phyloP scores from a whole-genome alignment of 1,140 invertebrate species.

The Ridgeia piscesae region DNA sequence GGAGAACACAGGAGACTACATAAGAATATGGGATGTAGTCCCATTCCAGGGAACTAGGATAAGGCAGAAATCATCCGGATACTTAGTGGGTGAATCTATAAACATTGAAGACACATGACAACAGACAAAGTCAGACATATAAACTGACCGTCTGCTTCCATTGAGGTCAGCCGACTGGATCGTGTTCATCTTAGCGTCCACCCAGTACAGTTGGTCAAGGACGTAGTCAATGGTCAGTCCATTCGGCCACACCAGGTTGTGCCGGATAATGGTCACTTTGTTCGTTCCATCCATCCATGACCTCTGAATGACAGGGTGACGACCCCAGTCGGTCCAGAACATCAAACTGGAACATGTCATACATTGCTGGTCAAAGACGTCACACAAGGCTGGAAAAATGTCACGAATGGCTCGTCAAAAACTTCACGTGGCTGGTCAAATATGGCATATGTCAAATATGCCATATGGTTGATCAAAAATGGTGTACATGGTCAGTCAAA shows the following conservation, averaged over 20 bases:
- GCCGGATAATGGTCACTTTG: constrained; percentile 85
- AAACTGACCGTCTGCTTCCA: constrained; percentile 8
- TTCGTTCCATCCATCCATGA: constrained; percentile 94
- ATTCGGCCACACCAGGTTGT: constrained; percentile 91
- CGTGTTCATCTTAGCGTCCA: constrained; percentile 75
- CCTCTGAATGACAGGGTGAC: constrained; percentile 91
- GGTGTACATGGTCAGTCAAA: background rate
- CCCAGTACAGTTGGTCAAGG: constrained; percentile 96
- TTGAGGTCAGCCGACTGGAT: constrained; percentile 5
- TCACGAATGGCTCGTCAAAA: background rate
- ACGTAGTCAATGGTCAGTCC: constrained; percentile 96
- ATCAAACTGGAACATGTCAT: constrained; percentile 65
- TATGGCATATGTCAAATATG: no score
- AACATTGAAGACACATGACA: constrained; percentile 41
- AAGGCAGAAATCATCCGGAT: no score
- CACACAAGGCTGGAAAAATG: constrained; percentile 77
- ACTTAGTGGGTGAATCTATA: constrained; percentile 63
- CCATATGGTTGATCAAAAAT: constrained; percentile 39
- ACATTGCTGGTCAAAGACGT: constrained; percentile 77
- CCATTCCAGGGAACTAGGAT: no score
- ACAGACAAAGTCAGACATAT: background rate
- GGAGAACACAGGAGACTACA: no score
- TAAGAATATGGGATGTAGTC: no score
- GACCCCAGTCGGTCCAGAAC: constrained; percentile 99
- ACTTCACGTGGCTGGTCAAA: constrained; percentile 65